Percentiles rank a stretch among this genome's conserved stretches.
Evolutionary conservation across 2,797 vertebrate genomes (phyloP).

Genomic region (Mastacembelus armatus): DNA sequence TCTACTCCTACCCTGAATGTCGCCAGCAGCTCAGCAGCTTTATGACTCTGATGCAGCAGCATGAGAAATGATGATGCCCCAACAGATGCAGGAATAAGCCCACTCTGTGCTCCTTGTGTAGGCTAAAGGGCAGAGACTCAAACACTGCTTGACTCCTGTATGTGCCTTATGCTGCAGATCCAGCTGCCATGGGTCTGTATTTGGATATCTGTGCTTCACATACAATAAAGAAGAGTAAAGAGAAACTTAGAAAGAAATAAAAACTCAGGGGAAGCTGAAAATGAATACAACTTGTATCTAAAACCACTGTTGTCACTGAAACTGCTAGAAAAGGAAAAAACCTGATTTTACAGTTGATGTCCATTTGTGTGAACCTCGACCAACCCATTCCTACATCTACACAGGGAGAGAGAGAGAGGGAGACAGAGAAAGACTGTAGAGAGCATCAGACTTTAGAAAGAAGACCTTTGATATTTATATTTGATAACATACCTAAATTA

Average conservation of each 20-base stretch:
- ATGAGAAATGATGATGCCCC: constrained; percentile 49
- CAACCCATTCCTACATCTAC: constrained; percentile 39
- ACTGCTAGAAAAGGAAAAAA: constrained; percentile 39
- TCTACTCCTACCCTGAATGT: constrained; percentile 40
- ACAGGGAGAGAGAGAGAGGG: neutral
- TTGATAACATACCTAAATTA: constrained; percentile 35
- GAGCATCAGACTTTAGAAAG: constrained; percentile 39
- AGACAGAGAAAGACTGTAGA: constrained; percentile 24
- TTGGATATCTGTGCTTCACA: constrained; percentile 11
- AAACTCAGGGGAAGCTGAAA: neutral
- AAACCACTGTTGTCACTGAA: constrained; percentile 19
- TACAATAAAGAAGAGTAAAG: neutral
- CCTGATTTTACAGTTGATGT: constrained; percentile 42
- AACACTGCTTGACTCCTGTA: constrained; percentile 31
- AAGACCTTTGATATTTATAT: constrained; percentile 54
- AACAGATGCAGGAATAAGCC: constrained; percentile 28
- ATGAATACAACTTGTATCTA: neutral
- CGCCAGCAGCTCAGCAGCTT: constrained; percentile 34
- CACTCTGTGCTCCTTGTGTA: constrained; percentile 9
- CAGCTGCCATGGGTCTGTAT: constrained; percentile 12
- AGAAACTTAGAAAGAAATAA: neutral
- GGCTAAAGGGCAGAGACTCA: constrained; percentile 50
- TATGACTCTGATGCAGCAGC: constrained; percentile 18
- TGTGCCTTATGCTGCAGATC: constrained; percentile 45
- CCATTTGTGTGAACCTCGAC: constrained; percentile 52